Evolutionary conservation across 2,888 invertebrate species (phyloP).

Genomic region (Fragum whitleyi): DNA sequence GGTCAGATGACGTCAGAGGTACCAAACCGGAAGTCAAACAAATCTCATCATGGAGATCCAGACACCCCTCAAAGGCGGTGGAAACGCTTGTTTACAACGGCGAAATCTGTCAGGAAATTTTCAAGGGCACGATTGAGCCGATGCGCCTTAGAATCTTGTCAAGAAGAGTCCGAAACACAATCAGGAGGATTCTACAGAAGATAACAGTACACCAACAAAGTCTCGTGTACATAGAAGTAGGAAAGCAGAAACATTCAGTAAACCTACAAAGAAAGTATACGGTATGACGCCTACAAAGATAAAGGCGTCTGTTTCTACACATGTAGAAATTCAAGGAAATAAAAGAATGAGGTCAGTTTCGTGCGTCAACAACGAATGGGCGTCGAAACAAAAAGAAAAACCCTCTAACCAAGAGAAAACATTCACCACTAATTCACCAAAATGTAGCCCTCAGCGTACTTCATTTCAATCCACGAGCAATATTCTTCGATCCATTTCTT

Average conservation of each 20-base stretch:
- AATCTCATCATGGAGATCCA: not conserved
- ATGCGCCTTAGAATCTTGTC: not conserved
- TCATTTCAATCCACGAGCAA: not conserved
- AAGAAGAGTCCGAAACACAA: not conserved
- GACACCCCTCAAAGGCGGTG: slow-evolving; percentile 32
- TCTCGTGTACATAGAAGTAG: too few relatives aligned
- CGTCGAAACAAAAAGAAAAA: not conserved
- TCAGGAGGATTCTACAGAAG: not conserved
- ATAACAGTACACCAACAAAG: not conserved
- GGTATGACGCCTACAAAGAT: not conserved
- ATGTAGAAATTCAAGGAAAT: not conserved
- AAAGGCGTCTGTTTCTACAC: not conserved
- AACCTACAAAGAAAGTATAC: not conserved
- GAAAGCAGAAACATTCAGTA: not conserved
- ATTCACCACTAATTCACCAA: too few relatives aligned
- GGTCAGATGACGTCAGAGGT: not conserved
- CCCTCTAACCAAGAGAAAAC: not conserved
- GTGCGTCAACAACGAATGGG: slow-evolving; percentile 36
- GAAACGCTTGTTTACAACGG: slow-evolving; percentile 35
- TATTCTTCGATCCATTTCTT: slow-evolving; percentile 25
- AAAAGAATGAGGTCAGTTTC: slow-evolving; percentile 34
- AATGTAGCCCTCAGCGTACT: not conserved
- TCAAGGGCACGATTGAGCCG: not conserved
- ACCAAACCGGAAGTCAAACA: not conserved
- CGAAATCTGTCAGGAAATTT: slow-evolving; percentile 33